Percentiles rank a stretch among this genome's conserved stretches.
Conservation (phyloP, 1,140 invertebrate genomes). For the Megalopta genalis region DNA sequence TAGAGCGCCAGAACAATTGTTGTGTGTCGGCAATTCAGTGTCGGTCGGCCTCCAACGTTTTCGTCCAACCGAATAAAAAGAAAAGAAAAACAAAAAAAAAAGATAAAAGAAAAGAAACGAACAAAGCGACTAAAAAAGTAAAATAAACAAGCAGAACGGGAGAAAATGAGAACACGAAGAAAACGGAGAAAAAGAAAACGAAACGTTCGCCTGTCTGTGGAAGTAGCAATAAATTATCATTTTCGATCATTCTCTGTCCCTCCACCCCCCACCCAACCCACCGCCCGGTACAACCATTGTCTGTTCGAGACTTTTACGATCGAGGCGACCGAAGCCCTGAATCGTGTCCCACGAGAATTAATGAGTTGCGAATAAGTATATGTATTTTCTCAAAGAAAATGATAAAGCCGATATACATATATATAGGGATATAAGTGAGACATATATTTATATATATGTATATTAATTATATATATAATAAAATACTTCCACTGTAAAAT, state of each 20-base stretch:
- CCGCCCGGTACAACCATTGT: neutral
- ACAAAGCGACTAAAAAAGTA: too few species aligned
- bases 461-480: neutral
- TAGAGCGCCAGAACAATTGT: slow-evolving; percentile 23
- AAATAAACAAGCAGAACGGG: too few species aligned
- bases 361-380: slow-evolving; percentile 63
- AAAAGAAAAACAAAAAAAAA: neutral
- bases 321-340: slow-evolving; percentile 5
- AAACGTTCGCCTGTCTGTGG: neutral
- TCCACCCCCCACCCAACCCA: neutral
- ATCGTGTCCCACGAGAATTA: slow-evolving; percentile 30
- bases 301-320: neutral
- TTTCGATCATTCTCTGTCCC: slow-evolving; percentile 6
- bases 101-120: too few species aligned
- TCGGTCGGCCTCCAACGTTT: neutral
- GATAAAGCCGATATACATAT: slow-evolving; percentile 24
- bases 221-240: slow-evolving; percentile 53
- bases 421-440: neutral
- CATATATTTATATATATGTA: slow-evolving; percentile 39
- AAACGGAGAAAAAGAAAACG: too few species aligned
- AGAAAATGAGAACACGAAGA: too few species aligned
- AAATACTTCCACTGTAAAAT: slow-evolving; percentile 55
- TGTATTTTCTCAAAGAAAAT: slow-evolving; percentile 68
- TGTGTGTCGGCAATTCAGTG: slow-evolving; percentile 7
- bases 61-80: neutral